Conservation (phyloP, 2,113 vertebrate genomes). For the Gallinago jamesoni region DNA sequence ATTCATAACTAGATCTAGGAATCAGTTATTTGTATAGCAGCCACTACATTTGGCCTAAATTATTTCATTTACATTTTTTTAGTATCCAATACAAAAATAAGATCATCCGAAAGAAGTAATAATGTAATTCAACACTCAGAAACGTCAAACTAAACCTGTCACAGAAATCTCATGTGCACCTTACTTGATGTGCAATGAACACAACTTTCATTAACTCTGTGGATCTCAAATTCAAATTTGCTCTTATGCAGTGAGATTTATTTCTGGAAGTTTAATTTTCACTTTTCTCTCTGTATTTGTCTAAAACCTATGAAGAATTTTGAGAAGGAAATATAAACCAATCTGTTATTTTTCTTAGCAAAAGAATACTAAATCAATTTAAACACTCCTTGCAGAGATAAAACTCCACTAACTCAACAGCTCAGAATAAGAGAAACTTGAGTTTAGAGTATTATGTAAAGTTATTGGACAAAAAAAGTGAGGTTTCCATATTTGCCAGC, state of each 20-base stretch:
- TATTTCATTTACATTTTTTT: background rate
- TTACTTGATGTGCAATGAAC: background rate
- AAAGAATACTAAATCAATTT: background rate
- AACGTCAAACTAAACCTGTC: background rate
- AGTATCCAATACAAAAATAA: background rate
- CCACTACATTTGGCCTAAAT: background rate
- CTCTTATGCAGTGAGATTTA: background rate
- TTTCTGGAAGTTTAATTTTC: background rate
- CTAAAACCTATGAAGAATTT: background rate
- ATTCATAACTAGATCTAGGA: background rate
- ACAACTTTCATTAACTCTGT: background rate
- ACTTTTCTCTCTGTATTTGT: background rate
- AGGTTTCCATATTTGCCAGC: background rate
- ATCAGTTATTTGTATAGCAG: background rate
- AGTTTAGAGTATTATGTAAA: background rate
- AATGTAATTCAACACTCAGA: background rate
- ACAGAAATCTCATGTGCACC: background rate
- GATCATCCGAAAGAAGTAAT: background rate
- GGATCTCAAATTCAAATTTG: slow-evolving; percentile 1
- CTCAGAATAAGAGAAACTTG: background rate
- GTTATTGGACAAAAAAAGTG: background rate
- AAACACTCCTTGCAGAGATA: background rate
- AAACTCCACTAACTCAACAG: background rate
- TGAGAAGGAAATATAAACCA: background rate
- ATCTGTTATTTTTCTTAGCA: background rate